A percentile compares a stretch with the other conserved stretches of the same genome.
phyloP scores from a whole-genome alignment of 1,140 invertebrate genomes.

The Diprion similis region DNA sequence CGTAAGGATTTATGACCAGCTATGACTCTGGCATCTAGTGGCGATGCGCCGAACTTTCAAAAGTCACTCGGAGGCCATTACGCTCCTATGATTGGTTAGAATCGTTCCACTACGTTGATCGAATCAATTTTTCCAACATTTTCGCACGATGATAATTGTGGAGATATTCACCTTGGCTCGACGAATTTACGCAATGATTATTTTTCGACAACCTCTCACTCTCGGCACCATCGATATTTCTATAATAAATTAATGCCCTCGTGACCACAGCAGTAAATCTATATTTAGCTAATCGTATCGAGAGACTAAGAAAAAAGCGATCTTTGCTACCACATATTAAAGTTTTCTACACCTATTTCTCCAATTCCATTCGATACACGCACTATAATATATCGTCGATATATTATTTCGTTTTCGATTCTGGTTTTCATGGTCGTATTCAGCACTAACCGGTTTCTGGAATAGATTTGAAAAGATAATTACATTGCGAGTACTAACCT shows the following conservation, averaged over 20 bases:
- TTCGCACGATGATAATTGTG: no score
- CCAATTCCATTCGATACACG: no score
- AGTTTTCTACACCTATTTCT: no score
- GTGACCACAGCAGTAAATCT: conserved; percentile 51
- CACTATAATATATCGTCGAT: no score
- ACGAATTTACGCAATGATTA: neutral
- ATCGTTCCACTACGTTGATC: conserved; percentile 55
- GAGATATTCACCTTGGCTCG: no score
- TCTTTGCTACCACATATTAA: neutral
- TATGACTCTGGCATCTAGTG: conserved; percentile 53
- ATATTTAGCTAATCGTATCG: conserved; percentile 54
- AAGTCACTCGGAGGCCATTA: conserved; percentile 56
- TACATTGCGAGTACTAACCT: no score
- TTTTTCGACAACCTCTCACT: neutral
- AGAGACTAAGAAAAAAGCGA: conserved; percentile 26
- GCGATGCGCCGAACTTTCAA: conserved; percentile 35
- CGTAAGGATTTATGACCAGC: conserved; percentile 54
- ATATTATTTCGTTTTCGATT: no score
- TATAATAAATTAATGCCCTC: neutral
- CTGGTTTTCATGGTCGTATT: no score
- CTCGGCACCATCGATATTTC: neutral
- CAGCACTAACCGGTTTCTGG: no score
- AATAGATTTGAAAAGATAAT: no score
- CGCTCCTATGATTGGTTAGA: conserved; percentile 56
- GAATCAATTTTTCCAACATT: conserved; percentile 44